Percentiles rank a stretch among this genome's conserved stretches.
phyloP scores from a whole-genome alignment of 2,888 invertebrate species.

The Drosophila borealis region DNA sequence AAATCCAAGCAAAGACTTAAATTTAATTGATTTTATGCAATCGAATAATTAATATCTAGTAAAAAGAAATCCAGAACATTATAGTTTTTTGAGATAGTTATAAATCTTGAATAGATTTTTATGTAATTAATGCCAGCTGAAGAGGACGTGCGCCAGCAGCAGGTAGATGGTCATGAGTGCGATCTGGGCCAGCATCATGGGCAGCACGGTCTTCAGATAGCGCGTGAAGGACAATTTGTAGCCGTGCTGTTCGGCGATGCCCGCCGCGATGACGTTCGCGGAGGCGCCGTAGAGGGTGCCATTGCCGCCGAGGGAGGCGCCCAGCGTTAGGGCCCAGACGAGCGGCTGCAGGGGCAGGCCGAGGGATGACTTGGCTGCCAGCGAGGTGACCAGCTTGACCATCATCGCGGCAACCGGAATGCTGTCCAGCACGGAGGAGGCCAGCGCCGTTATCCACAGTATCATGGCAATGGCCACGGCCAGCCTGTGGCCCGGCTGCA shows the following conservation, averaged over 20 bases:
- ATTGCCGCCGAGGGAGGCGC: constrained; percentile 96
- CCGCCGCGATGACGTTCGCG: constrained; percentile 95
- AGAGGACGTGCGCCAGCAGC: constrained; percentile 89
- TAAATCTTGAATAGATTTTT: not conserved
- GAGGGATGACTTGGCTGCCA: constrained; percentile 89
- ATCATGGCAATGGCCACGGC: constrained; percentile 92
- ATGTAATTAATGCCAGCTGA: constrained; percentile 82
- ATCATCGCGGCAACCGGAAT: constrained; percentile 97
- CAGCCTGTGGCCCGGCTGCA: constrained; percentile 87
- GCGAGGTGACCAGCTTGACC: constrained; percentile 91
- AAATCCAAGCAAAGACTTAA: not conserved
- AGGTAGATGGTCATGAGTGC: constrained; percentile 89
- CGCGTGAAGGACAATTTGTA: constrained; percentile 93
- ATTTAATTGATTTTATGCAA: too few relatives aligned
- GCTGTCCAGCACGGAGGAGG: constrained; percentile 95
- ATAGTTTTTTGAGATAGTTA: too few relatives aligned
- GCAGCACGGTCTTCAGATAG: constrained; percentile 94
- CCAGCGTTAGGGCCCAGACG: constrained; percentile 94
- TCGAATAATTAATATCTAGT: too few relatives aligned
- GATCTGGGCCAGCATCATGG: constrained; percentile 91
- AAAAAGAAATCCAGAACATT: too few relatives aligned
- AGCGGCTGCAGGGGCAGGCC: constrained; percentile 91
- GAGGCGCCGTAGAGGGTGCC: constrained; percentile 96
- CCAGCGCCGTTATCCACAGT: constrained; percentile 94
- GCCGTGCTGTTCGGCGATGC: constrained; percentile 96